Evolutionary conservation across 2,113 vertebrate species (phyloP).

Genomic region (Erythrocercus mccallii): DNA sequence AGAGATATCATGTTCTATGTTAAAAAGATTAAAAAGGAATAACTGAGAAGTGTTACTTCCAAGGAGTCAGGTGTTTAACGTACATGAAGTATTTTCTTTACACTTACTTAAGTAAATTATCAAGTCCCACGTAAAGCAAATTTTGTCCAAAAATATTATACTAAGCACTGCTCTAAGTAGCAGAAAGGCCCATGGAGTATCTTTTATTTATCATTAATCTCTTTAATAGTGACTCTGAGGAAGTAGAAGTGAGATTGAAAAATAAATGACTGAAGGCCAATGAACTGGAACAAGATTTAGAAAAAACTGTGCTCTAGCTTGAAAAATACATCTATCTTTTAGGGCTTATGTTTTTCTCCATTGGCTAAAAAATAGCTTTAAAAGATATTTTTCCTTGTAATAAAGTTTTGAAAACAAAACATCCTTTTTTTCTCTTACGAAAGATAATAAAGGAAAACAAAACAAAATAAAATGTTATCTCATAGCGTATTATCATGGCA

Average conservation of each 20-base stretch:
- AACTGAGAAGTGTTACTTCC: not conserved
- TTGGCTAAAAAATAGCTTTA: not conserved
- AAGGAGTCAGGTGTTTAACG: not conserved
- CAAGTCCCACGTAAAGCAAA: not conserved
- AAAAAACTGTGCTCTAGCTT: not conserved
- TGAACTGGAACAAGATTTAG: not conserved
- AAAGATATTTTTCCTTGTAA: not conserved
- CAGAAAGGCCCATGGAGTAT: accelerated
- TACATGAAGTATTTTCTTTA: not conserved
- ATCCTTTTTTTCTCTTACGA: not conserved
- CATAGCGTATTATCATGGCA: not conserved
- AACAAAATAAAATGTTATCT: not conserved
- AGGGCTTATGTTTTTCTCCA: not conserved
- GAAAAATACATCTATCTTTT: not conserved
- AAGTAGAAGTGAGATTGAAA: not conserved
- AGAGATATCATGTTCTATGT: not conserved
- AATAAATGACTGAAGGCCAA: not conserved
- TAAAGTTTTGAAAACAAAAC: not conserved
- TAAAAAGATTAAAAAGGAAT: not conserved
- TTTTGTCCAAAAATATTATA: not conserved
- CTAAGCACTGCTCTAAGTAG: not conserved
- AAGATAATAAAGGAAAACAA: not conserved
- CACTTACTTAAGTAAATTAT: not conserved
- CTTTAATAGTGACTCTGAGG: not conserved
- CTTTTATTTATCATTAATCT: not conserved